A percentile compares a stretch with the other conserved stretches of the same genome.
Conservation (phyloP, 2,888 invertebrate species). For the Hetaerina titia region DNA sequence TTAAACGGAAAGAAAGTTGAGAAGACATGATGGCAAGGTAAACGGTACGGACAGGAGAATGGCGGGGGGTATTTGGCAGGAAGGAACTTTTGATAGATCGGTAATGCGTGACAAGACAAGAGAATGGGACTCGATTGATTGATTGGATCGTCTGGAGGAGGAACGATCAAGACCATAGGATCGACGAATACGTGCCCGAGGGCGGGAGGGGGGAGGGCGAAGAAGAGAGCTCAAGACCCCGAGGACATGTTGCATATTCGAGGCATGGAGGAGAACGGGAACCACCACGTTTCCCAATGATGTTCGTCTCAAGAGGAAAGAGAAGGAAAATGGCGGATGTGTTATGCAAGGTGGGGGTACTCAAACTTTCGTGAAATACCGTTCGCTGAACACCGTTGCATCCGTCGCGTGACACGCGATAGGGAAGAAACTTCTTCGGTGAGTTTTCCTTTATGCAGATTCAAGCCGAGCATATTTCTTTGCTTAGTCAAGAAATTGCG, state of each 20-base stretch:
- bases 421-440: background rate
- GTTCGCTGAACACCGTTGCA: background rate
- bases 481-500: too few relatives aligned
- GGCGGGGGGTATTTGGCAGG: constrained; percentile 28
- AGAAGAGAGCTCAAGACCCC: background rate
- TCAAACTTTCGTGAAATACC: constrained; percentile 11
- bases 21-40: constrained; percentile 16
- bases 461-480: background rate
- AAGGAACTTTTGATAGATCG: constrained; percentile 41
- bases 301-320: background rate
- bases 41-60: constrained; percentile 14
- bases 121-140: constrained; percentile 50
- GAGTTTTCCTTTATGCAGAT: too few relatives aligned
- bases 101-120: constrained; percentile 63
- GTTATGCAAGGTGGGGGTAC: background rate
- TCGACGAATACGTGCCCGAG: background rate
- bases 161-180: constrained; percentile 33
- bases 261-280: constrained; percentile 16
- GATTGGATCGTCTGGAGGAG: constrained; percentile 49
- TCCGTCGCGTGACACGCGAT: background rate
- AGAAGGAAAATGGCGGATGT: constrained; percentile 42
- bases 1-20: background rate
- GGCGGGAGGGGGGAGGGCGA: background rate
- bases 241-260: constrained; percentile 28
- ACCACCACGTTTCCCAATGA: constrained; percentile 19